A percentile compares a stretch with the other conserved stretches of the same genome.
These are phyloP conservation scores for Proctacanthus coquilletti DNA, from an alignment of 1,140 invertebrate genomes.

Conservation along the genomic window DNA sequence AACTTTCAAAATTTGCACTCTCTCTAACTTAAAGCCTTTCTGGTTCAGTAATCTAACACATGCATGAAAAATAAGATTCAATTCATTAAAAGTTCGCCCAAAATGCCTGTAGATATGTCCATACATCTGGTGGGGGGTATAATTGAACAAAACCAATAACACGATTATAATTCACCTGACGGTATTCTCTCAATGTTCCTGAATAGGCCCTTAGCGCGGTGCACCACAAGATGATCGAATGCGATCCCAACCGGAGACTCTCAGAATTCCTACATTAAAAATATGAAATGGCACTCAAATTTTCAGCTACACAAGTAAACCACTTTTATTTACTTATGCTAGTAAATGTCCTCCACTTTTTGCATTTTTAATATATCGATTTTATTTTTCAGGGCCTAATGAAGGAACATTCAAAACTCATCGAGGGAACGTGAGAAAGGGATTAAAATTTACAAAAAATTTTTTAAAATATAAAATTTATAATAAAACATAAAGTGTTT, in stretches of 20 bases:
- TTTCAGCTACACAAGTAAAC: background rate
- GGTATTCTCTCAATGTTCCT: conserved; percentile 1
- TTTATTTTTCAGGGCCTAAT: conserved; percentile 4
- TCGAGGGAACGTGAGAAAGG: conserved; percentile 1
- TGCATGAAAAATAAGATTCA: too few species aligned
- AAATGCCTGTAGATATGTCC: too few species aligned
- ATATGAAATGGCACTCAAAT: too few species aligned
- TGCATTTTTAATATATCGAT: conserved; percentile 1
- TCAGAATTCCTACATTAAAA: background rate
- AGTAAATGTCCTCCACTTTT: background rate
- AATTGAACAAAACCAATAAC: too few species aligned
- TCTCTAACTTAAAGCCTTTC: too few species aligned
- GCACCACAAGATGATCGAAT: conserved; percentile 51
- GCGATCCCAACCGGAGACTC: background rate
- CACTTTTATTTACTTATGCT: background rate
- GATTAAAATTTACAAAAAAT: background rate
- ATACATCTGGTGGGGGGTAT: too few species aligned
- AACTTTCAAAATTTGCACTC: too few species aligned
- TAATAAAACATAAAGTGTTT: background rate
- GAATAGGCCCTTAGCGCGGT: conserved; percentile 50
- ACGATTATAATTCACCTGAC: too few species aligned
- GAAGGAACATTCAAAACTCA: conserved; percentile 7
- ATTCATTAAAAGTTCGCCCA: too few species aligned
- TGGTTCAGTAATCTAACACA: too few species aligned
- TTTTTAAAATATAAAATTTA: background rate